A percentile compares a stretch with the other conserved stretches of the same genome.
phyloP scores from a whole-genome alignment of 2,797 vertebrate species.

The Pantherophis vulpinus region DNA sequence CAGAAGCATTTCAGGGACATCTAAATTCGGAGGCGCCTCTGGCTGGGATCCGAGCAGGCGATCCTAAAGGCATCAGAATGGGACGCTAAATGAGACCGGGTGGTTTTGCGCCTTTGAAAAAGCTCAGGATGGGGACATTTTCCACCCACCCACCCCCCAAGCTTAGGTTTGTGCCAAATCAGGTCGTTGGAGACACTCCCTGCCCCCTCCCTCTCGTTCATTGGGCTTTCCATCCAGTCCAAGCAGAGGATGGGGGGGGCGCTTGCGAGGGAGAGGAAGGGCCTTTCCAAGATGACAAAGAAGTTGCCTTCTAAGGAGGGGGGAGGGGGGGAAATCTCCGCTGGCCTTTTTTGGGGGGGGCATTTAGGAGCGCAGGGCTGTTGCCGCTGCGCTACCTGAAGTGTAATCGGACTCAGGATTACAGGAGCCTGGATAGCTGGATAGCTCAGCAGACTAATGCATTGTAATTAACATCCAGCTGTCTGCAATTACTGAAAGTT shows the following conservation, averaged over 20 bases:
- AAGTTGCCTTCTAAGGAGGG: fast-evolving
- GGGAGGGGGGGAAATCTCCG: neutral
- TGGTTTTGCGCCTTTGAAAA: neutral
- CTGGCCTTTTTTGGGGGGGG: neutral
- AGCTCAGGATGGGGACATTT: neutral
- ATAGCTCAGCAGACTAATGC: too few species aligned
- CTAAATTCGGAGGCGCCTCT: neutral
- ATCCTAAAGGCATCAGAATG: too few species aligned
- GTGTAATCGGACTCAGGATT: neutral
- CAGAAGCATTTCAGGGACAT: too few species aligned
- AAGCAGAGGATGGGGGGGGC: neutral
- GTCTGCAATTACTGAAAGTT: too few species aligned
- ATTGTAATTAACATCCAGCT: too few species aligned
- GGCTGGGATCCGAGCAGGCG: neutral
- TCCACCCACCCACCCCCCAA: neutral
- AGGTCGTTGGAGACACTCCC: neutral
- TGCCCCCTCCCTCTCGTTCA: neutral
- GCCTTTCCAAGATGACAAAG: neutral
- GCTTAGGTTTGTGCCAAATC: neutral
- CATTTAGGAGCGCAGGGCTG: neutral
- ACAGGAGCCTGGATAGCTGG: too few species aligned
- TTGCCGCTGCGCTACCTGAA: neutral
- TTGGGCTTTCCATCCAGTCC: neutral
- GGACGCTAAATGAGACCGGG: neutral
- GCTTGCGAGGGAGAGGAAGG: neutral